Evolutionary conservation across 1,140 invertebrate genomes (phyloP), one percentile per base, ranked within the genome.

Genomic region (Grapholita molesta): DNA sequence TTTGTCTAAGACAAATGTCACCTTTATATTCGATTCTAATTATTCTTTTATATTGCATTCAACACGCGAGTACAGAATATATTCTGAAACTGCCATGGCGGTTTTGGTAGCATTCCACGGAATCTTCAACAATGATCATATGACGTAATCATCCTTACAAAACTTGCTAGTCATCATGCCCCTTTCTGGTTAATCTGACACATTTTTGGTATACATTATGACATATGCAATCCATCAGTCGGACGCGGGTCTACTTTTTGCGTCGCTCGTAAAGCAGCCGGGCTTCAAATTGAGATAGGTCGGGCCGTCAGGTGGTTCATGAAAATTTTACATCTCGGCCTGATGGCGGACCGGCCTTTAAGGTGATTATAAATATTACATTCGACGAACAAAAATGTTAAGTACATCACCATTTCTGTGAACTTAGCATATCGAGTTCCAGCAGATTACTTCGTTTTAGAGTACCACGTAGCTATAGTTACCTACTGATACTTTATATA

Each of bases 281-380:
- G 28, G 25, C 71, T 76, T 81, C 69, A 75, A 75, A 76, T 80
- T 82, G 71, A 77, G 73, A 77, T 75, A 80, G 78, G 77, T 76
- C 72, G 67, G 71, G 35, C 32, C 55, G 55, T 28, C 55, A 61
- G 55, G 55, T 61, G 55, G 55, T 61, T 61, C 18, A 61, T 61
- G 55, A 61, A 61, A 61, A 28, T 61, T 61, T 61, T 61, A 61
- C 25, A 28, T 30, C 55, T 30, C 55, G 24, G 6, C 24, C 55
- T 28, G 55, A 61, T 61, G 55, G 55, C 25, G 55, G 25, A 21
- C 12, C 55, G 24, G 18, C 24, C 55, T 61, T 61, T 61, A 61
- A 28, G 55, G 12, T 32, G 55, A 61, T 61, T 61, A 61, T 61
- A 61, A 61, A 61, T 30, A 1, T 3, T 61, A 28, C 38, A 42